Percentiles rank a stretch among this genome's conserved stretches.
Conservation (phyloP, 2,113 vertebrate genomes). For the Alaudala cheleensis region DNA sequence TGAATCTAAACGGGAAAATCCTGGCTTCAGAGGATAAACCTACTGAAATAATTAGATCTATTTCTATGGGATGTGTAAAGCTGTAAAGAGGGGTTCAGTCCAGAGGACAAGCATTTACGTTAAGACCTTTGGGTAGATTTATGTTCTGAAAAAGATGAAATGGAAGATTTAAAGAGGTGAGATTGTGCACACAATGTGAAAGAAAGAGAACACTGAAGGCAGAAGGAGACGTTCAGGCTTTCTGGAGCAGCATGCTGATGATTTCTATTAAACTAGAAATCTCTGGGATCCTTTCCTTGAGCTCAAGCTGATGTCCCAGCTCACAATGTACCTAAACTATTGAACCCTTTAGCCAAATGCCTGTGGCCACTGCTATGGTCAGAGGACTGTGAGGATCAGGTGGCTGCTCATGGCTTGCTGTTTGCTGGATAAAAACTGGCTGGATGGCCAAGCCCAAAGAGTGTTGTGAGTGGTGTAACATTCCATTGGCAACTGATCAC, state of each 20-base stretch:
- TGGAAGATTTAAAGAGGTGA: not conserved
- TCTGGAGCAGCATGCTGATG: not conserved
- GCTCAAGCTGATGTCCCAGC: not conserved
- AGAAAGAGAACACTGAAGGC: not conserved
- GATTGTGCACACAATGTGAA: not conserved
- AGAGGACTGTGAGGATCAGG: not conserved
- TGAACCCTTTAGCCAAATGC: not conserved
- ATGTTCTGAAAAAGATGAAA: not conserved
- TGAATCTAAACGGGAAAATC: slow-evolving; percentile 40
- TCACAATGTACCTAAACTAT: not conserved
- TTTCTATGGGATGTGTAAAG: not conserved
- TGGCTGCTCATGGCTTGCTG: no score
- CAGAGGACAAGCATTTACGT: not conserved
- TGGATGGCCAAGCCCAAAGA: not conserved
- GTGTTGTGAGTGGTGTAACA: no score
- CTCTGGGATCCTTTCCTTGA: not conserved
- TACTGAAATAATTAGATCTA: not conserved
- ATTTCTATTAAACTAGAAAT: not conserved
- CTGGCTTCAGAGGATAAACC: slow-evolving; percentile 7
- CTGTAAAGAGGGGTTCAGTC: not conserved
- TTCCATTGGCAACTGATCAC: not conserved
- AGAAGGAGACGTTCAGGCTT: not conserved
- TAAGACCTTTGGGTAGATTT: slow-evolving; percentile 4
- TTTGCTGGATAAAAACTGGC: not conserved
- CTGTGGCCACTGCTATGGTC: not conserved